A percentile compares a stretch with the other conserved stretches of the same genome.
phyloP scores from a whole-genome alignment of 2,113 vertebrate genomes.

The Neopipo cinnamomea region DNA sequence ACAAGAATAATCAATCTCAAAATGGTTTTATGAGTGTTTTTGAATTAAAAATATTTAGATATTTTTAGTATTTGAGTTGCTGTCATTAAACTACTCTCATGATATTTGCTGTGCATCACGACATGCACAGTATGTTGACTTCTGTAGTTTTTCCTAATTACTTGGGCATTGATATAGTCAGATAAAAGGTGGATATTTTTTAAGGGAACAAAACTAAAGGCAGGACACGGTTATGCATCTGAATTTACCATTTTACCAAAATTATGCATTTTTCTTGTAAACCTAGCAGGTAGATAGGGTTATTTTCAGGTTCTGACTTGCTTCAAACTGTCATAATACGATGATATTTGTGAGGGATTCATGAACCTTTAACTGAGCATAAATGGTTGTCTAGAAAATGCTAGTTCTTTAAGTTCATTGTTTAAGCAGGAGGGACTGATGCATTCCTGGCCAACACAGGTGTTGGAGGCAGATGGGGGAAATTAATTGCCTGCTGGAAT shows the following conservation, averaged over 20 bases:
- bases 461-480: fast-evolving
- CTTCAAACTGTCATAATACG: background rate
- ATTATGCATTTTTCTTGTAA: background rate
- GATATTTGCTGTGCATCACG: background rate
- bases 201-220: background rate
- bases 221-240: background rate
- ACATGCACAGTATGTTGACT: background rate
- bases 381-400: fast-evolving
- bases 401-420: background rate
- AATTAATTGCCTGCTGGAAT: background rate
- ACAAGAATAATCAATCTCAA: background rate
- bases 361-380: fast-evolving
- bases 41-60: background rate
- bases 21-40: background rate
- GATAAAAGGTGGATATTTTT: background rate
- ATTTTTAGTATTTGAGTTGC: background rate
- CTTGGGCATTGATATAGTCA: background rate
- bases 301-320: background rate
- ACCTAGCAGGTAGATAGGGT: background rate
- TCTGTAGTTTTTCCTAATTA: background rate
- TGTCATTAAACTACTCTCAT: background rate
- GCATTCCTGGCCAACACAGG: background rate
- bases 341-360: background rate
- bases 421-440: background rate
- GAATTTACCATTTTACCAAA: background rate